Evolutionary conservation across 1,140 invertebrate genomes (phyloP).

Genomic region (Pseudachorutes palmiensis): DNA sequence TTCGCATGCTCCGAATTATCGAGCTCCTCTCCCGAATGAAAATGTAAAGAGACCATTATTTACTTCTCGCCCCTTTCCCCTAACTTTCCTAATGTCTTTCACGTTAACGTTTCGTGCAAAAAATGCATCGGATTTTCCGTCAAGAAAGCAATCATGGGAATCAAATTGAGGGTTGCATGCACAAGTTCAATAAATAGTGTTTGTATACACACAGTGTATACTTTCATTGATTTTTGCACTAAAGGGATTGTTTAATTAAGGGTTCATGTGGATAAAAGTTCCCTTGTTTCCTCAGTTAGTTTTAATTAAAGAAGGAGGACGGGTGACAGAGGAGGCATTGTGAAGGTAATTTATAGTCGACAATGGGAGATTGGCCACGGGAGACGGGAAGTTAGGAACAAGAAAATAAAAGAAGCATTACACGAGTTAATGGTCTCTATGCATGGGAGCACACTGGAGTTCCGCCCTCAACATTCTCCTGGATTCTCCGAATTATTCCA

Average conservation of each 20-base stretch:
- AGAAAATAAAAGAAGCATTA: slow-evolving; percentile 25
- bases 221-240: too few species aligned
- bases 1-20: slow-evolving; percentile 9
- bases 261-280: not conserved
- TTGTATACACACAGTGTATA: too few species aligned
- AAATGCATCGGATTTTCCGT: too few species aligned
- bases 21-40: slow-evolving; percentile 2
- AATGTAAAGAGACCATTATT: too few species aligned
- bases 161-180: not conserved
- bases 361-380: slow-evolving; percentile 1
- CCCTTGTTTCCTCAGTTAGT: too few species aligned
- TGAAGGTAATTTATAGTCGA: slow-evolving; percentile 20
- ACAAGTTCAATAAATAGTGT: not conserved
- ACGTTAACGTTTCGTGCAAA: too few species aligned
- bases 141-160: too few species aligned
- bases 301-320: slow-evolving; percentile 8
- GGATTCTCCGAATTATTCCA: not conserved
- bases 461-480: too few species aligned
- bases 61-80: not conserved
- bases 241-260: slow-evolving; percentile 12
- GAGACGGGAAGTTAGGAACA: slow-evolving; percentile 39
- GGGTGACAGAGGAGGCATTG: slow-evolving; percentile 22
- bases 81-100: too few species aligned
- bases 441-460: too few species aligned
- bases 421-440: slow-evolving; percentile 7